These are phyloP conservation scores for Phainopepla nitens DNA, from an alignment of 2,113 vertebrate species.

Conservation along the genomic window DNA sequence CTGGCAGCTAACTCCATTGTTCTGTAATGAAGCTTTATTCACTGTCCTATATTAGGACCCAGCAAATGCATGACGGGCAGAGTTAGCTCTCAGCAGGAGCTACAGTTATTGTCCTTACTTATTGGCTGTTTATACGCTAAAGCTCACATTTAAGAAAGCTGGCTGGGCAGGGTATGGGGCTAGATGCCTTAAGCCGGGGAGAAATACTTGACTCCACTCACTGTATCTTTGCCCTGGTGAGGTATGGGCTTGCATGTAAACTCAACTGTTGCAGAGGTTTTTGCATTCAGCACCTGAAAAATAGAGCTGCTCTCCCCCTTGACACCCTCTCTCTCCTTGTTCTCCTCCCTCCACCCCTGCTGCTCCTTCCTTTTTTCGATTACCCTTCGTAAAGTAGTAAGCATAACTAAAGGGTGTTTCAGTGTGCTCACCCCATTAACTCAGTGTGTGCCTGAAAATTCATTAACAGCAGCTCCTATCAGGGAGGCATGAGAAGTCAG, in stretches of 20 bases:
- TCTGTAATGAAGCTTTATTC: constrained; percentile 82
- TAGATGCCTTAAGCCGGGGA: background rate
- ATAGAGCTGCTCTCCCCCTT: background rate
- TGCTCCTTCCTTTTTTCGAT: constrained; percentile 16
- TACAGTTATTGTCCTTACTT: constrained; percentile 69
- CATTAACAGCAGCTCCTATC: background rate
- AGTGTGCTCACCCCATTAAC: background rate
- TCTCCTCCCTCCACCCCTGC: background rate
- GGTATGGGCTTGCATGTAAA: background rate
- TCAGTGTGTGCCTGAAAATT: constrained; percentile 23
- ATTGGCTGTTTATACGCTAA: constrained; percentile 67
- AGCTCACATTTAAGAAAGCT: constrained; percentile 43
- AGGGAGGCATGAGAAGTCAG: background rate
- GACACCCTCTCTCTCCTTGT: background rate
- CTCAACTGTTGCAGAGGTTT: constrained; percentile 51
- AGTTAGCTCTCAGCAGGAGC: constrained; percentile 68
- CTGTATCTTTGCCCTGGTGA: constrained; percentile 1
- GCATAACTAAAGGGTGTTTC: constrained; percentile 16
- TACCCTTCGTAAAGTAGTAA: constrained; percentile 14
- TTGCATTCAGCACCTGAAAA: constrained; percentile 33
- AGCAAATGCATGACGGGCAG: constrained; percentile 68
- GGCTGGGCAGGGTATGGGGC: constrained; percentile 36
- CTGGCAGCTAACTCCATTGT: constrained; percentile 84
- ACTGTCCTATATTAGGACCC: constrained; percentile 77
- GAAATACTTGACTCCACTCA: constrained; percentile 30